Conservation (phyloP, 2,797 vertebrate genomes). For the Luscinia luscinia region DNA sequence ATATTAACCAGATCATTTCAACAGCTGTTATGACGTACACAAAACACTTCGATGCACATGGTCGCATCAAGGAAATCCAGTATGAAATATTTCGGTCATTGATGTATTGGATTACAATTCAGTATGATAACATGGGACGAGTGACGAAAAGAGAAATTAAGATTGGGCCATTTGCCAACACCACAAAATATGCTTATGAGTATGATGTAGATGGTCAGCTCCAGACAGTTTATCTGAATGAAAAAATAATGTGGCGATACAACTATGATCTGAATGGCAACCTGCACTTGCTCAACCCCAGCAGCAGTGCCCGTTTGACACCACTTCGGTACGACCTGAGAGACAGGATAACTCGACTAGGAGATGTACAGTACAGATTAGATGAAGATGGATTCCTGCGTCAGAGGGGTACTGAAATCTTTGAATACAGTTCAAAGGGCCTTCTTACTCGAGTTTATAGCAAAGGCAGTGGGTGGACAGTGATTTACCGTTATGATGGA, state of each 20-base stretch:
- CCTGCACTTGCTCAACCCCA: constrained; percentile 92
- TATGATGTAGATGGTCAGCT: constrained; percentile 98
- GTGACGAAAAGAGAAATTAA: constrained; percentile 96
- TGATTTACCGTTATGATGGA: constrained; percentile 95
- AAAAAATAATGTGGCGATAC: constrained; percentile 97
- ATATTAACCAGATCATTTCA: constrained; percentile 99
- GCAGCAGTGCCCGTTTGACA: constrained; percentile 88
- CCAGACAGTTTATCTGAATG: constrained; percentile 94
- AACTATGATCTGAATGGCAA: constrained; percentile 98
- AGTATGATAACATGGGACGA: constrained; percentile 96
- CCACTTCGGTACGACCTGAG: constrained; percentile 94
- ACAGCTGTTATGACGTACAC: constrained; percentile 99
- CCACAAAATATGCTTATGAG: constrained; percentile 95
- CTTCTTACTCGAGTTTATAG: constrained; percentile 94
- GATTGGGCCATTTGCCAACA: constrained; percentile 97
- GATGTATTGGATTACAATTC: constrained; percentile 98
- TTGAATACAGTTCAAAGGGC: constrained; percentile 97
- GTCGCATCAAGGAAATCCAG: constrained; percentile 96
- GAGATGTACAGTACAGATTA: constrained; percentile 93
- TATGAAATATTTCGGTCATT: constrained; percentile 97
- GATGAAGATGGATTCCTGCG: constrained; percentile 97
- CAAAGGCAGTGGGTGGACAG: constrained; percentile 94
- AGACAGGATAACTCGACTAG: constrained; percentile 95
- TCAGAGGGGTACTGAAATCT: constrained; percentile 94
- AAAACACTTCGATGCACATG: constrained; percentile 96